phyloP scores from a whole-genome alignment of 2,797 vertebrate genomes.

The Pipistrellus pygmaeus region DNA sequence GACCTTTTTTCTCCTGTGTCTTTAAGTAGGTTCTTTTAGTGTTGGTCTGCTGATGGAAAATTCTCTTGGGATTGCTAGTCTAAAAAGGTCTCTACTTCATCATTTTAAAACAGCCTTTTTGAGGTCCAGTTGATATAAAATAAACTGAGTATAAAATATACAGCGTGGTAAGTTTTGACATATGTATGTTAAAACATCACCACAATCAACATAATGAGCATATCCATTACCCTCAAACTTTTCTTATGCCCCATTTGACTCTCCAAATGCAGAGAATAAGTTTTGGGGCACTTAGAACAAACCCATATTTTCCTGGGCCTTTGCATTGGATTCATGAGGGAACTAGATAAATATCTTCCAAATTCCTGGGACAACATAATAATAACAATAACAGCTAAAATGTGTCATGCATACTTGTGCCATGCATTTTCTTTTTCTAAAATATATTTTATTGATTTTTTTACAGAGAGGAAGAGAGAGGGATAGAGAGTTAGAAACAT shows the following conservation, averaged over 20 bases:
- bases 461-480: too few species aligned
- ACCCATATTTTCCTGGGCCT: not conserved
- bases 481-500: too few species aligned
- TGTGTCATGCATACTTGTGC: not conserved
- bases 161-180: not conserved
- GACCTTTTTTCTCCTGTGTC: not conserved
- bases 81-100: not conserved
- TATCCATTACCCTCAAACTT: not conserved
- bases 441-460: too few species aligned
- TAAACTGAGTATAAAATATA: not conserved
- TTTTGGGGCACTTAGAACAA: not conserved
- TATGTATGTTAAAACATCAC: not conserved
- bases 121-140: not conserved
- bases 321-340: not conserved
- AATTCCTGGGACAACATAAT: not conserved
- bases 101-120: constrained; percentile 5
- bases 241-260: not conserved
- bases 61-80: not conserved
- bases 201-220: not conserved
- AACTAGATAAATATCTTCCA: not conserved
- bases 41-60: not conserved
- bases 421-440: not conserved
- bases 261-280: not conserved
- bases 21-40: not conserved
- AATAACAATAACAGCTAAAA: not conserved